Conservation (phyloP, 2,797 vertebrate genomes). For the Paratrypauchen microcephalus region DNA sequence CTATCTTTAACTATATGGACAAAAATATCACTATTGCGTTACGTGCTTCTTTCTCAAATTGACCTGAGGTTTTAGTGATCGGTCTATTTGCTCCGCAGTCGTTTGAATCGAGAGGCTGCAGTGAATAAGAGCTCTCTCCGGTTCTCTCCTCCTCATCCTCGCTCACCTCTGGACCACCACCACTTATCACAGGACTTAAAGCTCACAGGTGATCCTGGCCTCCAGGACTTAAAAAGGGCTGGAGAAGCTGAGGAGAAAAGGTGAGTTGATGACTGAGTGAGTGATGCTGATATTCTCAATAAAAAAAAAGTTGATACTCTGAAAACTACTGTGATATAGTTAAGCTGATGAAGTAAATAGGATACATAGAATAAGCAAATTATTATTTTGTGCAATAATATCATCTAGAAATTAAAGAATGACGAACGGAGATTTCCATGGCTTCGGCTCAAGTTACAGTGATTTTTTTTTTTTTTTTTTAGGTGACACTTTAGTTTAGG, state of each 20-base stretch:
- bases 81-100: constrained; percentile 1
- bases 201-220: background rate
- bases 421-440: no score
- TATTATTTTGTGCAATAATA: no score
- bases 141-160: background rate
- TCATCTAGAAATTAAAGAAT: no score
- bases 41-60: constrained; percentile 9
- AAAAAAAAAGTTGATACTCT: no score
- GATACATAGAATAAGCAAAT: no score
- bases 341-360: no score
- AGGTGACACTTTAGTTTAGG: no score
- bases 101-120: constrained; percentile 19
- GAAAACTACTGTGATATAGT: no score
- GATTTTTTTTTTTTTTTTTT: no score
- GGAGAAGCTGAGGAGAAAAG: background rate
- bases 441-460: no score
- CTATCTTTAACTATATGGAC: background rate
- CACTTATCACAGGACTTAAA: constrained; percentile 10
- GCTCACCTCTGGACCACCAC: background rate
- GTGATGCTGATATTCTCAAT: no score
- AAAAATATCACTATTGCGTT: constrained; percentile 6
- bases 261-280: no score
- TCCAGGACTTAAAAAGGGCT: background rate
- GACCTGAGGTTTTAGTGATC: constrained; percentile 10
- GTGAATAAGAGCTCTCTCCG: background rate